Percentiles rank a stretch among this genome's conserved stretches.
Evolutionary conservation across 2,888 invertebrate species (phyloP).

Genomic region (Microplitis deprimator): DNA sequence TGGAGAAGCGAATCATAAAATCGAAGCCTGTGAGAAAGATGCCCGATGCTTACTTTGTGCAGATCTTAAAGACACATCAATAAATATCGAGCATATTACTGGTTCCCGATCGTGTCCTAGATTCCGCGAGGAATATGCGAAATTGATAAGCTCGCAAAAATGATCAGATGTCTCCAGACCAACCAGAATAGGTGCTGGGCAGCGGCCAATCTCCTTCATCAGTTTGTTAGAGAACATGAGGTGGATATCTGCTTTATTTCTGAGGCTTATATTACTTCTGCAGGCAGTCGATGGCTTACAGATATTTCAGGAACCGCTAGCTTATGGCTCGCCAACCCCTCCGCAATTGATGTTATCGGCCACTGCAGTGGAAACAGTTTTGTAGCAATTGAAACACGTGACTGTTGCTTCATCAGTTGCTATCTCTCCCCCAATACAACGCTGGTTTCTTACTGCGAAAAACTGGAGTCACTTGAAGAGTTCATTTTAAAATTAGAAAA

Average conservation of each 20-base stretch:
- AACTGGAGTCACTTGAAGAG: slow-evolving; percentile 38
- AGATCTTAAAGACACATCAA: too few species aligned
- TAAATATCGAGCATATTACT: too few species aligned
- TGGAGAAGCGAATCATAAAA: slow-evolving; percentile 47
- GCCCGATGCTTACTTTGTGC: too few species aligned
- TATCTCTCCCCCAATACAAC: slow-evolving; percentile 43
- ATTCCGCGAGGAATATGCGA: too few species aligned
- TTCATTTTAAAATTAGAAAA: slow-evolving; percentile 26
- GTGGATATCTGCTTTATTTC: background rate
- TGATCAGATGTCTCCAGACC: too few species aligned
- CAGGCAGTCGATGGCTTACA: slow-evolving; percentile 12
- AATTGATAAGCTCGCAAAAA: too few species aligned
- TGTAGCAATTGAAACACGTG: slow-evolving; percentile 28
- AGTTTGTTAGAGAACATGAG: background rate
- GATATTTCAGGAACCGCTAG: slow-evolving; percentile 32
- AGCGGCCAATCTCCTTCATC: too few species aligned
- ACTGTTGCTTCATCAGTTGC: slow-evolving; percentile 40
- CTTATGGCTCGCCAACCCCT: slow-evolving; percentile 16
- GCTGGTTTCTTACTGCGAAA: slow-evolving; percentile 24
- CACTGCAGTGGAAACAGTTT: slow-evolving; percentile 36
- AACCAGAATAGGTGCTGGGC: too few species aligned
- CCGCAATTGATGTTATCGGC: background rate
- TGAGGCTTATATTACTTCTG: background rate
- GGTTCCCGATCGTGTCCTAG: too few species aligned
- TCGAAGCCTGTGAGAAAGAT: background rate